phyloP scores from a whole-genome alignment of 2,113 vertebrate species.

The Lepus americanus region DNA sequence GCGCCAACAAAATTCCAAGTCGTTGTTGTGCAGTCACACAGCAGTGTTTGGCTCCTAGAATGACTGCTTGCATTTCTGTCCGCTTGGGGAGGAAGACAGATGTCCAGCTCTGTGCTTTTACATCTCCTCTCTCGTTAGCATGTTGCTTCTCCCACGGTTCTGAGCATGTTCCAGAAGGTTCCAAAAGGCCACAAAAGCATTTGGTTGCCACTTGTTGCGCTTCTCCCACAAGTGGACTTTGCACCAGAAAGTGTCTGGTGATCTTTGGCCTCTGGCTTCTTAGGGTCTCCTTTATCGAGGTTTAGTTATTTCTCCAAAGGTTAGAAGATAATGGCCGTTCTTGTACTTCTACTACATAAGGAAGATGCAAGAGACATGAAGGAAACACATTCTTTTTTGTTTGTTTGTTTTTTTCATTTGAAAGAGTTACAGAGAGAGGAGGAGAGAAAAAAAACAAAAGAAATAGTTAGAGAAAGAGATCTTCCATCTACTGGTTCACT shows the following conservation, averaged over 20 bases:
- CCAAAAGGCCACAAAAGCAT: background rate
- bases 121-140: background rate
- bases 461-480: no score
- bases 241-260: background rate
- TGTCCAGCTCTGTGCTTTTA: background rate
- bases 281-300: background rate
- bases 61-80: constrained; percentile 17
- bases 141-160: background rate
- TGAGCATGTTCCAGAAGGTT: background rate
- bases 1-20: background rate
- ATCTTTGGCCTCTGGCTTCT: background rate
- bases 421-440: no score
- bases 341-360: background rate
- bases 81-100: background rate
- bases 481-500: no score
- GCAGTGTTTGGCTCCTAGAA: background rate
- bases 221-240: background rate
- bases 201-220: background rate
- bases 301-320: background rate
- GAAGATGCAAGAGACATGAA: constrained; percentile 5
- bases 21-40: background rate
- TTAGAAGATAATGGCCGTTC: background rate
- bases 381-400: background rate
- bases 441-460: no score
- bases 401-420: no score